These are phyloP conservation scores for Bothrops jararaca DNA, from an alignment of 2,113 vertebrate genomes.

Conservation along the genomic window DNA sequence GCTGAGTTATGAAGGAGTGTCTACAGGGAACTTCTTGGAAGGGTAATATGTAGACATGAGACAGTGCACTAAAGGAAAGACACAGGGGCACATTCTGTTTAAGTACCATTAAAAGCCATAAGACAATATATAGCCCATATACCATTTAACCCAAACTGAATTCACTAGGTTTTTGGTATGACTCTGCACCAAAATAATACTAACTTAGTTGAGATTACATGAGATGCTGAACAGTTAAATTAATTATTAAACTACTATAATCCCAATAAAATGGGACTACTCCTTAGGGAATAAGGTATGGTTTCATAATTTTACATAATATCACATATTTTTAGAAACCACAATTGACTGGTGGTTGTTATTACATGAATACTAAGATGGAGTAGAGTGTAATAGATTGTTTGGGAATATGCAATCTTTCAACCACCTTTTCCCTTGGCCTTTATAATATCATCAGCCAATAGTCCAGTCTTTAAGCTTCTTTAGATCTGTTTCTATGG, in stretches of 20 bases:
- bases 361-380: neutral
- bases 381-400: neutral
- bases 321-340: neutral
- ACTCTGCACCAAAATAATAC: neutral
- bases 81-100: neutral
- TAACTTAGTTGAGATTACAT: neutral
- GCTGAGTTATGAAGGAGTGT: conserved; percentile 52
- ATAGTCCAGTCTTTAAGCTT: neutral
- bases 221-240: neutral
- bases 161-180: neutral
- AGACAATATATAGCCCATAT: neutral
- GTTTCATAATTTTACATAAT: neutral
- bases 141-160: neutral
- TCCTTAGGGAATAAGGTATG: neutral
- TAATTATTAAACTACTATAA: neutral
- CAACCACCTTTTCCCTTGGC: neutral
- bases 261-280: neutral
- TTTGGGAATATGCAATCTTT: neutral
- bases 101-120: neutral
- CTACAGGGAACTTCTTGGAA: conserved; percentile 1
- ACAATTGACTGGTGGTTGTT: neutral
- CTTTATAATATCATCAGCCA: neutral
- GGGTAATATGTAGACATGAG: conserved; percentile 14
- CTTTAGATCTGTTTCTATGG: neutral
- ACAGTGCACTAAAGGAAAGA: neutral